These are phyloP conservation scores for Notarius lentiginosus DNA, from an alignment of 2,113 vertebrate genomes.

Conservation along the genomic window DNA sequence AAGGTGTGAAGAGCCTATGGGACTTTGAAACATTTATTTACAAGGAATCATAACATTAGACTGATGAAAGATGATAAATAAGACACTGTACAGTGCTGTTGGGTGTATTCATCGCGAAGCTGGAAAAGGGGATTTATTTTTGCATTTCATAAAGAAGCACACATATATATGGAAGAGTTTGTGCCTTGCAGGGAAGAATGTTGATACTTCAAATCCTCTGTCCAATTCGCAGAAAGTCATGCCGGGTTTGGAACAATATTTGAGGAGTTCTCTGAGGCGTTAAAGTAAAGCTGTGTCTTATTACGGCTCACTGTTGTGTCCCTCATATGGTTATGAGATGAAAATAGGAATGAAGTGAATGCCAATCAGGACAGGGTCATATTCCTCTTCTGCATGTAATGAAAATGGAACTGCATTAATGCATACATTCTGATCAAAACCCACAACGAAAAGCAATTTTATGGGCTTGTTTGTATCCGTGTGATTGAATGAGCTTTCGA, in stretches of 20 bases:
- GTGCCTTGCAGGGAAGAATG: slow-evolving; percentile 31
- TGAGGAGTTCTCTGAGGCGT: slow-evolving; percentile 40
- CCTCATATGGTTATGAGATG: slow-evolving; percentile 34
- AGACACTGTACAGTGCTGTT: slow-evolving; percentile 21
- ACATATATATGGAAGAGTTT: slow-evolving; percentile 27
- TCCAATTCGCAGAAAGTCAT: slow-evolving; percentile 41
- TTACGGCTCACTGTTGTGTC: slow-evolving; percentile 38
- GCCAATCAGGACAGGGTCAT: slow-evolving; percentile 16
- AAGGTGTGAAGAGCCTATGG: slow-evolving; percentile 46
- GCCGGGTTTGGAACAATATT: slow-evolving; percentile 39
- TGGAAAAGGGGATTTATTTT: slow-evolving; percentile 39
- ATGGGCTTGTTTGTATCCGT: neutral
- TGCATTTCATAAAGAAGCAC: slow-evolving; percentile 40
- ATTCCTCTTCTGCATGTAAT: slow-evolving; percentile 22
- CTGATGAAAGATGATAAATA: slow-evolving; percentile 25
- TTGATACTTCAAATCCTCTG: slow-evolving; percentile 40
- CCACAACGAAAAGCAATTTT: slow-evolving; percentile 22
- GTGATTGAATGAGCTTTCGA: neutral
- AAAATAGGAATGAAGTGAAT: slow-evolving; percentile 28
- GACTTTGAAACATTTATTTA: slow-evolving; percentile 44
- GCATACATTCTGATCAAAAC: neutral
- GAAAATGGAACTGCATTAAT: neutral
- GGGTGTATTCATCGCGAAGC: slow-evolving; percentile 23
- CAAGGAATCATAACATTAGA: slow-evolving; percentile 29
- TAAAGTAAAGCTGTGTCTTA: slow-evolving; percentile 37